Percentiles rank a stretch among this genome's conserved stretches.
Conservation (phyloP, 2,888 invertebrate genomes). For the Acanthococcus lagerstroemiae region DNA sequence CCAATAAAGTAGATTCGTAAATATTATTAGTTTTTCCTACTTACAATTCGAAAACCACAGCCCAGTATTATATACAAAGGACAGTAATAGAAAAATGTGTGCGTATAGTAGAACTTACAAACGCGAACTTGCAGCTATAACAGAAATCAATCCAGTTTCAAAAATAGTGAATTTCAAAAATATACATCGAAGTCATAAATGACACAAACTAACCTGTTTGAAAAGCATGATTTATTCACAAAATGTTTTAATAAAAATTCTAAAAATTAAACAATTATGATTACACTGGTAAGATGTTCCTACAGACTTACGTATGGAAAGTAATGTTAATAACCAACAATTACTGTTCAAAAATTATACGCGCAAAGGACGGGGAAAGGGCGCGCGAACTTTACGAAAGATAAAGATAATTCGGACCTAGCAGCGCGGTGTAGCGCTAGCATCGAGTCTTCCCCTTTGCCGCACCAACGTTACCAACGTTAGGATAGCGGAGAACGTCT, state of each 20-base stretch:
- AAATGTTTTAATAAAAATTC: background rate
- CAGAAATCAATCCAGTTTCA: background rate
- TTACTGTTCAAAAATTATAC: no score
- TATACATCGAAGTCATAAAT: background rate
- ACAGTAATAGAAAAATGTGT: constrained; percentile 2
- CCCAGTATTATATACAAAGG: constrained; percentile 1
- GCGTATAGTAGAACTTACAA: constrained; percentile 1
- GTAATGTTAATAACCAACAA: no score
- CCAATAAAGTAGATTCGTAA: background rate
- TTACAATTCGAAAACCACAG: constrained; percentile 14
- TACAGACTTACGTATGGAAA: no score
- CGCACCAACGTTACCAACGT: no score
- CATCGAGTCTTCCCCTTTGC: no score
- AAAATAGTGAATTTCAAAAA: background rate
- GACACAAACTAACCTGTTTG: background rate
- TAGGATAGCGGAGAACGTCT: no score
- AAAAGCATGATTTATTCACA: background rate
- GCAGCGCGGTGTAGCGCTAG: no score
- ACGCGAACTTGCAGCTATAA: constrained; percentile 12
- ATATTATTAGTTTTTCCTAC: background rate
- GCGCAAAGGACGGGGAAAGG: no score
- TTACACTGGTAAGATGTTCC: no score
- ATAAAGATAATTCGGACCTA: no score
- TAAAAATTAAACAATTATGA: background rate
- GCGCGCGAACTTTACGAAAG: no score